These are phyloP conservation scores for Gambusia affinis DNA, from an alignment of 2,113 vertebrate species.

Conservation along the genomic window DNA sequence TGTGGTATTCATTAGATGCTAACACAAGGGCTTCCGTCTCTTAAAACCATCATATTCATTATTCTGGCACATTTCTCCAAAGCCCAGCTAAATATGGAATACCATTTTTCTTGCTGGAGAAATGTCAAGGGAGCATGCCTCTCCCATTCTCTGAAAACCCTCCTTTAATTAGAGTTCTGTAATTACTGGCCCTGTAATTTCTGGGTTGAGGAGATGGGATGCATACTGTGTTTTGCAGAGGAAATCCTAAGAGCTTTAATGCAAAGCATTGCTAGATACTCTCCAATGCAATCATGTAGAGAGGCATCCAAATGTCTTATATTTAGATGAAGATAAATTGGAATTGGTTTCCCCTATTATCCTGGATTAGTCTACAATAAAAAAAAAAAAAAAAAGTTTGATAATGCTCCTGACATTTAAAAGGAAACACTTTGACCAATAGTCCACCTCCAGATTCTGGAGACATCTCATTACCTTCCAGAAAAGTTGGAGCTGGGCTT, in stretches of 20 bases:
- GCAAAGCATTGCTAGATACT: conserved; percentile 41
- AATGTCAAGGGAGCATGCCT: conserved; percentile 75
- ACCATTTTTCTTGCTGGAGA: conserved; percentile 74
- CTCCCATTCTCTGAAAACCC: conserved; percentile 57
- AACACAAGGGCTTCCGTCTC: conserved; percentile 47
- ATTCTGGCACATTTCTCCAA: conserved; percentile 67
- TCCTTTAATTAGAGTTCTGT: conserved; percentile 72
- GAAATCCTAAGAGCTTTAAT: conserved; percentile 61
- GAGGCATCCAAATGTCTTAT: conserved; percentile 45
- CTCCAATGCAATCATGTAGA: conserved; percentile 50
- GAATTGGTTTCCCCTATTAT: conserved; percentile 53
- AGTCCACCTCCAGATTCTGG: conserved; percentile 25
- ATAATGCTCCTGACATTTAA: conserved; percentile 33
- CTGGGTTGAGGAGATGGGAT: conserved; percentile 58
- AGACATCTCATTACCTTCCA: conserved; percentile 34
- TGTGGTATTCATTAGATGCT: conserved; percentile 56
- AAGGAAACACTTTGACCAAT: conserved; percentile 36
- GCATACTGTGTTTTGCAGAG: conserved; percentile 40
- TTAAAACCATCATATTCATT: conserved; percentile 64
- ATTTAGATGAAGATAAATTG: conserved; percentile 57
- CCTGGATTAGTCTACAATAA: conserved; percentile 34
- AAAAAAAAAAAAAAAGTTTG: conserved; percentile 59
- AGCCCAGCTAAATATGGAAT: conserved; percentile 72
- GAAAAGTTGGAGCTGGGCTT: conserved; percentile 41
- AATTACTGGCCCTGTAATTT: conserved; percentile 75